Base-by-base conservation (phyloP, 2,888 invertebrate species). In the Globia sparganii region DNA sequence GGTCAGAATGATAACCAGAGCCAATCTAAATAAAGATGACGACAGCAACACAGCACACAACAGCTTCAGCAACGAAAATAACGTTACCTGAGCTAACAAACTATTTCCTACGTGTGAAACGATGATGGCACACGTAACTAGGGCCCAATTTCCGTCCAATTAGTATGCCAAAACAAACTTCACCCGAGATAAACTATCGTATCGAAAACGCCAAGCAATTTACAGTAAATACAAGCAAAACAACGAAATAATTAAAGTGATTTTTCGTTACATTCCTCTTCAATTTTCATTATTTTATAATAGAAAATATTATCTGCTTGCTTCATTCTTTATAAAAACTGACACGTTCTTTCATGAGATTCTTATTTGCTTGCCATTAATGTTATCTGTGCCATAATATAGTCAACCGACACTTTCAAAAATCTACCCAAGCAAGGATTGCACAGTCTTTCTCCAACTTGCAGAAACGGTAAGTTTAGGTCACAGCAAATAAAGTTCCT, bases 81-180 rank as follows among this genome's bases (percentile, higher is more conserved):
- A 56, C 43, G 62, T 83, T 72, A 78, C 70, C 77, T 72, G 72
- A 69, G 73, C 75, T 75, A 71, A 80, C 85, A 83, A 77, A 77
- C 81, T 56, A 81, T 82, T 80, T 75, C 65, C 80, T 70, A 53
- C 58, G 67, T 77, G 68, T 53, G 76, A 74, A 75, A 69, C 78
- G 70, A 84, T 75, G 75, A 81, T 71, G 83, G 80, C 67, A 81
- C 65, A 70, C 68, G 76, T 74, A 79, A 81, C 75, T 77, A 65
- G 68, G 76, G 75, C 81, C 81, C 76, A 79, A 86, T 85, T 86
- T 78, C 81, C 62, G 72, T 77, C 64, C 78, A 81, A 86, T 86
- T 86, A 85, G 81, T 73, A 87, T 74, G 75, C 80, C 85, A 87
- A 87, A 87, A 80, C 80, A 85, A 87, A 87, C 87, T 65, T 66